Percentiles rank a stretch among this genome's conserved stretches.
phyloP scores from a whole-genome alignment of 2,888 invertebrate genomes.

The Glaucopsyche alexis region DNA sequence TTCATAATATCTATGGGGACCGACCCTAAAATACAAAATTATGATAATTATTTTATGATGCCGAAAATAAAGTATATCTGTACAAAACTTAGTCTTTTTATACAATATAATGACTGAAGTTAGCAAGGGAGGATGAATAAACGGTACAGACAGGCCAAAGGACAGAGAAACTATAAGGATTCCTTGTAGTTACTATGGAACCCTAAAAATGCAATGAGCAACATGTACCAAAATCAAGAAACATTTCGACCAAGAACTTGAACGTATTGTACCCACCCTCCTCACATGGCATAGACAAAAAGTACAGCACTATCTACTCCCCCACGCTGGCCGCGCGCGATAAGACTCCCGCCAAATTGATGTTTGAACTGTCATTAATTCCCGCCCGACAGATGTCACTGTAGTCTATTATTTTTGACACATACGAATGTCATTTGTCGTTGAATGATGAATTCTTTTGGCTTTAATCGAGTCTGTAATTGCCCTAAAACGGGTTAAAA shows the following conservation, averaged over 20 bases:
- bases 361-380: constrained; percentile 78
- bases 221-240: not conserved
- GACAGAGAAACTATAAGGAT: too few relatives aligned
- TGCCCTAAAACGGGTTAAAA: constrained; percentile 14
- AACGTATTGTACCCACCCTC: not conserved
- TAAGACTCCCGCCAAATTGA: constrained; percentile 70
- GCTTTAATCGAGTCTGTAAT: constrained; percentile 30
- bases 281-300: constrained; percentile 16
- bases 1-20: too few relatives aligned
- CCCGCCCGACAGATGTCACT: constrained; percentile 70
- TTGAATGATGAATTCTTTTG: constrained; percentile 56
- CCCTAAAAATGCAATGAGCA: not conserved
- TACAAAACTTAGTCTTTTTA: too few relatives aligned
- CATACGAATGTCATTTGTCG: constrained; percentile 69
- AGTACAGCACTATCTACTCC: constrained; percentile 49
- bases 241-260: not conserved
- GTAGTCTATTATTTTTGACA: constrained; percentile 75
- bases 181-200: too few relatives aligned
- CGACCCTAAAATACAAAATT: too few relatives aligned
- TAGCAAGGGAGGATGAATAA: too few relatives aligned
- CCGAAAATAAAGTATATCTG: too few relatives aligned
- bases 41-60: too few relatives aligned
- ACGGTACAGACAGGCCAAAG: too few relatives aligned
- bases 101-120: too few relatives aligned
- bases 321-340: constrained; percentile 60